These are phyloP conservation scores for Corythornis leucogaster DNA, from an alignment of 2,797 vertebrate genomes.

Conservation along the genomic window DNA sequence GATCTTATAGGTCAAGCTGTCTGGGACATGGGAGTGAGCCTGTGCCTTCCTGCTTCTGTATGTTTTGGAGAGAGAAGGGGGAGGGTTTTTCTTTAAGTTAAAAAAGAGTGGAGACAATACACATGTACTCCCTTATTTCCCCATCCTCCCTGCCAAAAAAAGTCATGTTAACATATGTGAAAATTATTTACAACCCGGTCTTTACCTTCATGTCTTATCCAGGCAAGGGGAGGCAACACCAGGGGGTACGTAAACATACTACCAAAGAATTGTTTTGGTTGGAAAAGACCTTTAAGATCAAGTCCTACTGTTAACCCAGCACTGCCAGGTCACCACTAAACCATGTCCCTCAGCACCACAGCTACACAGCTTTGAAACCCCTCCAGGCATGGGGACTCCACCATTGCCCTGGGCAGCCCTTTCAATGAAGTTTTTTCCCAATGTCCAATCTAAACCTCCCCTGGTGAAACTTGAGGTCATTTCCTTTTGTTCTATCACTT, in stretches of 20 bases:
- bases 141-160: background rate
- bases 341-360: too few relatives aligned
- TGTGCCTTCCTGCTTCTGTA: background rate
- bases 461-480: too few relatives aligned
- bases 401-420: too few relatives aligned
- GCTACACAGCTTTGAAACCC: too few relatives aligned
- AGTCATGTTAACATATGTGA: background rate
- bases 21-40: background rate
- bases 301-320: too few relatives aligned
- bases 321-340: too few relatives aligned
- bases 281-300: too few relatives aligned
- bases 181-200: background rate
- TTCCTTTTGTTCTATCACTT: too few relatives aligned
- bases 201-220: background rate
- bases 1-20: background rate
- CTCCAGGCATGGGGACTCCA: too few relatives aligned
- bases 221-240: fast-evolving
- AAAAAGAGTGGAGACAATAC: background rate
- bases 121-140: background rate
- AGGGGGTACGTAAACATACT: background rate
- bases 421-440: too few relatives aligned
- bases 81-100: background rate
- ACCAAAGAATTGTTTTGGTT: too few relatives aligned
- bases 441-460: too few relatives aligned
- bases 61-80: background rate